These are phyloP conservation scores for Actinostola sp. DNA, from an alignment of 92 coral and sea anemone species.

Conservation along the genomic window DNA sequence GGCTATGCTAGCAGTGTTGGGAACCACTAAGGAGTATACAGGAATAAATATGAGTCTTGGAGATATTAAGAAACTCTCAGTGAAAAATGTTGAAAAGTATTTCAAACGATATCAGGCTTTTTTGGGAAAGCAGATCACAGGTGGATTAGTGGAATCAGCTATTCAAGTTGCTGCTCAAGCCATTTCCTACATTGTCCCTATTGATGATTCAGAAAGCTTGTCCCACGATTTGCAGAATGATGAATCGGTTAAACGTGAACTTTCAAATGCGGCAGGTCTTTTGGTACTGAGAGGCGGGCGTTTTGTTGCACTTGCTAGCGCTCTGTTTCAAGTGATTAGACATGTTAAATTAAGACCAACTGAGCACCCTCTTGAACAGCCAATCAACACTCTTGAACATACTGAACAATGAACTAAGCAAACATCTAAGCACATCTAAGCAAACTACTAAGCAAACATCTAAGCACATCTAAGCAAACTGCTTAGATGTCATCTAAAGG, in stretches of 20 bases:
- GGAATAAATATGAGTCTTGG: constrained; percentile 45
- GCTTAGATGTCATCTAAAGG: constrained; percentile 8
- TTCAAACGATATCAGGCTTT: constrained; percentile 41
- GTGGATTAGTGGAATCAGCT: constrained; percentile 47
- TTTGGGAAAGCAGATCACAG: constrained; percentile 48
- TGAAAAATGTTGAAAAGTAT: constrained; percentile 34
- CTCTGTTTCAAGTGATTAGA: constrained; percentile 53
- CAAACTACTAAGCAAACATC: constrained; percentile 8
- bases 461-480: constrained; percentile 13
- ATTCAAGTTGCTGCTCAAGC: constrained; percentile 37
- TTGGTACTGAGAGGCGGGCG: constrained; percentile 57
- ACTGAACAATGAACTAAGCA: constrained; percentile 36
- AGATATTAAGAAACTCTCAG: constrained; percentile 47
- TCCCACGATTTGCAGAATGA: constrained; percentile 53
- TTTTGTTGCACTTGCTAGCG: constrained; percentile 64
- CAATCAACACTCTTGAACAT: neutral
- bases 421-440: constrained; percentile 18
- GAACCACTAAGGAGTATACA: constrained; percentile 39
- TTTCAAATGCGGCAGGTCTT: constrained; percentile 53
- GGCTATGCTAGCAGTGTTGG: constrained; percentile 45
- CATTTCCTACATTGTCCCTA: constrained; percentile 56
- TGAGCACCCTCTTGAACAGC: constrained; percentile 2
- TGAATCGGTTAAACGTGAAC: constrained; percentile 55
- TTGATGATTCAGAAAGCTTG: constrained; percentile 49
- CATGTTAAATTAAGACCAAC: constrained; percentile 39